Conservation (phyloP, 1,140 invertebrate species). For the Drosophila gunungcola region DNA sequence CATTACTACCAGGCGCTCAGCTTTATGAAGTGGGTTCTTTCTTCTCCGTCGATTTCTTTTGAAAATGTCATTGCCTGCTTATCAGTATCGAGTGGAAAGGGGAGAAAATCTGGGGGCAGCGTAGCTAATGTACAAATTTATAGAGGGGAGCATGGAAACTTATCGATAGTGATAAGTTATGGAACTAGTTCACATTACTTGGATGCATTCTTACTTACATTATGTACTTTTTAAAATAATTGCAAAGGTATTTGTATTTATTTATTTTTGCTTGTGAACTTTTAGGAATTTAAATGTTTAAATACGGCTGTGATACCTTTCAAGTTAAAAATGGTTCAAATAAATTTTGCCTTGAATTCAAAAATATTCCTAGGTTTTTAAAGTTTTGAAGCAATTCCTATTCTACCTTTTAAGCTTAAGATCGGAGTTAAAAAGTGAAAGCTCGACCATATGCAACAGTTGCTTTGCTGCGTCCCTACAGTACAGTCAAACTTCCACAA, state of each 20-base stretch:
- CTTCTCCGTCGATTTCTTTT: conserved; percentile 12
- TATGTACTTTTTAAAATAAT: too few species aligned
- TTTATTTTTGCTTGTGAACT: too few species aligned
- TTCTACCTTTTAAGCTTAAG: not conserved
- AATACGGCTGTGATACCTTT: too few species aligned
- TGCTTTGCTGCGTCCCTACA: not conserved
- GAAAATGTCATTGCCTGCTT: conserved; percentile 45
- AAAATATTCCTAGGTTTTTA: not conserved
- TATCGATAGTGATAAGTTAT: not conserved
- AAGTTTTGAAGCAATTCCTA: not conserved
- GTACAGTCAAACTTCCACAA: not conserved
- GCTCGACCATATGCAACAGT: not conserved
- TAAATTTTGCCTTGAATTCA: too few species aligned
- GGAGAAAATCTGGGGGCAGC: not conserved
- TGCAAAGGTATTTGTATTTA: too few species aligned
- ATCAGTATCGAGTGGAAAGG: conserved; percentile 4
- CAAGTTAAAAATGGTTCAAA: too few species aligned
- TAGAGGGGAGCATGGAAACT: not conserved
- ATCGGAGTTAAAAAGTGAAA: not conserved
- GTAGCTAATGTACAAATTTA: not conserved
- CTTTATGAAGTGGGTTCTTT: not conserved
- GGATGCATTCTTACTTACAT: too few species aligned
- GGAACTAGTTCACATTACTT: not conserved
- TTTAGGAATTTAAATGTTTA: too few species aligned
- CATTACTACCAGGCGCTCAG: conserved; percentile 29